Conservation (phyloP, 2,888 invertebrate genomes). For the Diadegma fenestrale region DNA sequence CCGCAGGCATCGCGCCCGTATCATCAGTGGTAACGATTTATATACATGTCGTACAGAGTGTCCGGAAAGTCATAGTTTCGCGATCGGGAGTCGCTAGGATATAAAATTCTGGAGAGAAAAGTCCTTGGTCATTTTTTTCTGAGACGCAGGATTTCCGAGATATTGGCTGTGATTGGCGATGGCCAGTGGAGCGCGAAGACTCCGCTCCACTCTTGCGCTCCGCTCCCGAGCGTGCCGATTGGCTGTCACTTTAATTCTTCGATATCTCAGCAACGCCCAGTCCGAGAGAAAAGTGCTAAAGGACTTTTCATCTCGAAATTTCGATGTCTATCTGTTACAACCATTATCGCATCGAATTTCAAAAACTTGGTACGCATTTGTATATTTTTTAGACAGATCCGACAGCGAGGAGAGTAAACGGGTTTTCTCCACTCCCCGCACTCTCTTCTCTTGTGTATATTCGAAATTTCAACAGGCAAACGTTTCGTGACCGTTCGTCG, state of each 20-base stretch:
- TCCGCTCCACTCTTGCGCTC: not conserved
- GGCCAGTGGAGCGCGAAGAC: not conserved
- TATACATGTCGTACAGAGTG: not conserved
- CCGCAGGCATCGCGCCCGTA: not conserved
- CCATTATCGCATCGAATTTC: not conserved
- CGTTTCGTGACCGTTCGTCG: constrained; percentile 31
- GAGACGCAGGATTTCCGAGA: too few relatives aligned
- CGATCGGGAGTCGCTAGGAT: too few relatives aligned
- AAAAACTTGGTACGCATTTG: not conserved
- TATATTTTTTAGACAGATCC: not conserved
- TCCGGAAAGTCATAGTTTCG: not conserved
- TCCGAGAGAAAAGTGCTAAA: not conserved
- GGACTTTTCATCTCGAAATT: not conserved
- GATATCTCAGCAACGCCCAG: too few relatives aligned
- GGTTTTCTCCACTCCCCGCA: not conserved
- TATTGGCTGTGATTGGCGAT: not conserved
- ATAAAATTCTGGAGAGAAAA: not conserved
- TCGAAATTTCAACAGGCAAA: constrained; percentile 38
- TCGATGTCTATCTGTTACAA: not conserved
- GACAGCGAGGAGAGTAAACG: not conserved
- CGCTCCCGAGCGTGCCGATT: not conserved
- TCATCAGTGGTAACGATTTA: constrained; percentile 11
- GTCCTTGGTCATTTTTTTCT: not conserved
- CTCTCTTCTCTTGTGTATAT: not conserved
- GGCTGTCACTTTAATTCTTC: not conserved